Base-by-base conservation (phyloP, 2,113 vertebrate genomes). In the Tachysurus fulvidraco region DNA sequence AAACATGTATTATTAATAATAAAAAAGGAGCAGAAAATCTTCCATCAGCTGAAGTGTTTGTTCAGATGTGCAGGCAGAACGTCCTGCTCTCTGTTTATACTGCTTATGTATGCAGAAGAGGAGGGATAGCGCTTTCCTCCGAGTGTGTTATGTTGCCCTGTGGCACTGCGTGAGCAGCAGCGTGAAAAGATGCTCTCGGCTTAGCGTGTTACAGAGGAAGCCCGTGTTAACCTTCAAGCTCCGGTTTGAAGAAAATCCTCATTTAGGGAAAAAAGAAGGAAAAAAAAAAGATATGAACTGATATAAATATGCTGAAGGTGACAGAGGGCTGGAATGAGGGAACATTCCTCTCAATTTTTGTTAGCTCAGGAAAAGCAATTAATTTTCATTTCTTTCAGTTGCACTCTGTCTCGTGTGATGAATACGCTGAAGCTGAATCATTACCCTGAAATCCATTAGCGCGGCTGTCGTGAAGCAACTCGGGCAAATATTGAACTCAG, bases 281-380 rank as follows among this genome's bases (percentile, higher is more conserved):
- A 19, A 16, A 6, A 36, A 11, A 16, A 67, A 30, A 55, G 10
- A 36, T 36, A 36, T 36, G 36, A 36, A 36, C 36, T 1, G 36
- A 36, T 36, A 36, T 36, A 11, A 74, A 74, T 76, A 50, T 5
- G 4, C 21, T 50, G 30, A 73, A 57, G 54, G 54, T 64, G 16
- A 52, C 23, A 8, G 13, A 67, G 30, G 6, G 60, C 41, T 21
- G 28, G 28, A 59, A 59, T 57, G 60, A 67, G 14, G 59, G 64
- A n/a, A 46, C 13, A 46, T 84, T 84, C 59, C 50, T 73, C 44
- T 65, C 60, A 62, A 50, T 83, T 83, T 83, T 67, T 54, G 62
- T 83, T 73, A 73, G 54, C 83, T 14, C 8, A 11, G 16, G 52
- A 83, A 83, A 71, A 83, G 82, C 52, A 83, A 71, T 71, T 83